Conservation (phyloP, 1,140 invertebrate species). For the Reticulitermes speratus region DNA sequence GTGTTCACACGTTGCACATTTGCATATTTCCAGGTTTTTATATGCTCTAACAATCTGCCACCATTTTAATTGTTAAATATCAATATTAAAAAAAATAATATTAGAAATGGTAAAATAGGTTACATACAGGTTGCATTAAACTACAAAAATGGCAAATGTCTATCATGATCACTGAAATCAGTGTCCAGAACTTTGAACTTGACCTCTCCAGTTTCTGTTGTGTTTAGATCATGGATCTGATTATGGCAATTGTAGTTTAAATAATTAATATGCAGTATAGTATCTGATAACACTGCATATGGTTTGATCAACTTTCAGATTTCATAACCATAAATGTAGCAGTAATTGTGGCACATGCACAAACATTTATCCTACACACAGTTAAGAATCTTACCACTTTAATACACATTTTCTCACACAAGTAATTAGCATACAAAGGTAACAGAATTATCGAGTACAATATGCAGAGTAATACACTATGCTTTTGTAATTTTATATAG, state of each 20-base stretch:
- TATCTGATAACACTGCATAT: background rate
- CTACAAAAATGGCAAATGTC: background rate
- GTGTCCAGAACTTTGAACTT: background rate
- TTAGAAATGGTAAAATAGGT: background rate
- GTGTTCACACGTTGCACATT: background rate
- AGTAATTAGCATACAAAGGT: background rate
- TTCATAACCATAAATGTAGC: slow-evolving; percentile 11
- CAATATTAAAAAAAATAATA: background rate
- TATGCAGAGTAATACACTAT: background rate
- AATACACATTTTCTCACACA: background rate
- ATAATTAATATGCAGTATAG: background rate
- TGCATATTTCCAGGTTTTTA: background rate
- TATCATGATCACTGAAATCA: background rate
- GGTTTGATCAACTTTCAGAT: background rate
- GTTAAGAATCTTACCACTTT: background rate
- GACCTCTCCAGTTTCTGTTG: background rate
- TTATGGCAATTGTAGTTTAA: background rate
- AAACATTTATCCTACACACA: background rate
- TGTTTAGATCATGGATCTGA: background rate
- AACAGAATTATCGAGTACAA: background rate
- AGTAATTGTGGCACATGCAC: background rate
- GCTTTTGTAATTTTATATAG: background rate
- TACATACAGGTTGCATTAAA: background rate
- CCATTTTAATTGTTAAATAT: background rate
- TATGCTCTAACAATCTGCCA: background rate